phyloP scores from a whole-genome alignment of 2,888 invertebrate genomes.

The Choreutis nemorana region DNA sequence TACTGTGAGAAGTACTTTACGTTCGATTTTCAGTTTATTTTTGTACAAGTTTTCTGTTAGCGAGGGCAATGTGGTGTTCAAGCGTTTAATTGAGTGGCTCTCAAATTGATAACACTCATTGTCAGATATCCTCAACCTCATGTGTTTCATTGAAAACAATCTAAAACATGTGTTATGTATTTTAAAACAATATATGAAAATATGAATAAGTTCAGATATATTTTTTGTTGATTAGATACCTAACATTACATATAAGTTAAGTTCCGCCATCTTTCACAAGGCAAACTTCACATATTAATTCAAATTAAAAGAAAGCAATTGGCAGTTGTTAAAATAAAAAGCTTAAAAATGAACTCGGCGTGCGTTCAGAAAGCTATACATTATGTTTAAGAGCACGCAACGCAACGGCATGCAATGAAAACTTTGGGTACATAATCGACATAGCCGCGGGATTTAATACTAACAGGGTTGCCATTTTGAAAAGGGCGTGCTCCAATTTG shows the following conservation, averaged over 20 bases:
- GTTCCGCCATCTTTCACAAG: too few relatives aligned
- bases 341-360: constrained; percentile 30
- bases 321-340: constrained; percentile 13
- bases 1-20: constrained; percentile 37
- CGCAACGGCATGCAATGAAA: constrained; percentile 35
- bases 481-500: too few relatives aligned
- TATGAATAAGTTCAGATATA: too few relatives aligned
- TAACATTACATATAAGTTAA: too few relatives aligned
- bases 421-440: constrained; percentile 28
- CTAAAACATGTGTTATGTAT: too few relatives aligned
- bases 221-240: too few relatives aligned
- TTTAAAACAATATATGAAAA: too few relatives aligned
- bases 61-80: constrained; percentile 36
- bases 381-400: constrained; percentile 41
- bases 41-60: constrained; percentile 24
- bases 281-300: background rate
- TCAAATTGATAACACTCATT: too few relatives aligned
- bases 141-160: too few relatives aligned
- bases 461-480: constrained; percentile 24
- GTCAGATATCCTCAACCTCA: too few relatives aligned
- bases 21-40: constrained; percentile 34
- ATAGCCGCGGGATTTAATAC: constrained; percentile 17
- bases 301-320: background rate
- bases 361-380: constrained; percentile 35
- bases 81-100: constrained; percentile 21